Base-by-base conservation (phyloP, 2,113 vertebrate genomes). In the Eonycteris spelaea region DNA sequence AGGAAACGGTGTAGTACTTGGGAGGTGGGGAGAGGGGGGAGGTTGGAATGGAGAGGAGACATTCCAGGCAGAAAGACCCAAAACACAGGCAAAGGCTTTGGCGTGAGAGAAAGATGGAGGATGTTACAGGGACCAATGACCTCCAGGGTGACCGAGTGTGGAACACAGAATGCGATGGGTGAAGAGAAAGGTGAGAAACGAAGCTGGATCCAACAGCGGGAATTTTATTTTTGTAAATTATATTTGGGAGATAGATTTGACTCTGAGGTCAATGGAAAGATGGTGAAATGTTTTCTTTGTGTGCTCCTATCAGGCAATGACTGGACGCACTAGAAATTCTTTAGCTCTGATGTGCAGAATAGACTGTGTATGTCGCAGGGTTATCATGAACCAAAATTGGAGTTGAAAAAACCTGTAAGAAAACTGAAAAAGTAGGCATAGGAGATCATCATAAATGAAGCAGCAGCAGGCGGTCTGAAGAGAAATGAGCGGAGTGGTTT, bases 1-100 rank as follows among this genome's bases (percentile, higher is more conserved):
- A 59, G 82, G 26, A 90, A 74, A 74, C 19, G 12, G 12, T 28
- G 0, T 48, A 6, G 28, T 65, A 15, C 35, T 91, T 53, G 30
- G 26, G 24, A 75, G 16, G 8, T 40, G 9, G 16, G 15, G 24
- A 26, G 2, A 1, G 0, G 14, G 40, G 24, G 7, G 12, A 88
- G 12, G 10, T 4, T 43, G 53, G 67, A 45, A 43, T 59, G 18
- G 18, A 89, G 13, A 65, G 67, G 48, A 82, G 65, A 26, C 15
- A 43, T 12, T 63, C 38, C 24, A 65, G 12, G 30, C 4, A 65
- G 73, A 33, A 71, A 45, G 63, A 74, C 24, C 15, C 28, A 95
- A 22, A 70, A 33, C 33, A 33, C 12, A 18, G 57, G 5, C 3
- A 43, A 70, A 77, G 8, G 2, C 6, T 40, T 53, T 45, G 26